These are phyloP conservation scores for Dendrophyllia cribrosa DNA, from an alignment of 64 coral and sea anemone species.

Conservation along the genomic window DNA sequence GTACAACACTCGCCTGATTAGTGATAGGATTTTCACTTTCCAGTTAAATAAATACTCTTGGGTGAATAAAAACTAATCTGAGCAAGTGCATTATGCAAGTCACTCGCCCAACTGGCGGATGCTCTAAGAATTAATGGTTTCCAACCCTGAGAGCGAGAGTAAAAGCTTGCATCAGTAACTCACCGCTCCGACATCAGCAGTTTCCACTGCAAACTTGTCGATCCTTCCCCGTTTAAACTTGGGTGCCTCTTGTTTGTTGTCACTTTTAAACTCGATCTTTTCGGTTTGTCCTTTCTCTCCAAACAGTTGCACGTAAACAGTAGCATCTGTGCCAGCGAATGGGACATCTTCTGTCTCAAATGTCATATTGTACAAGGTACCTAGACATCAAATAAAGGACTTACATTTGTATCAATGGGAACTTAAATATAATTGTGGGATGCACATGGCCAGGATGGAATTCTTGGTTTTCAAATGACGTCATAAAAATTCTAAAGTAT, in stretches of 20 bases:
- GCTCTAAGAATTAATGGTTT: too few species aligned
- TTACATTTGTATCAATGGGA: not conserved
- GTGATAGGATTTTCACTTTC: too few species aligned
- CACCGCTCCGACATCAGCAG: conserved; percentile 81
- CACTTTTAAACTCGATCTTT: conserved; percentile 84
- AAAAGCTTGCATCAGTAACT: not conserved
- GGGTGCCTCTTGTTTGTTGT: conserved; percentile 43
- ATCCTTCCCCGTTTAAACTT: conserved; percentile 81
- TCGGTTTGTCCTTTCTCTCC: conserved; percentile 85
- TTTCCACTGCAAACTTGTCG: conserved; percentile 95
- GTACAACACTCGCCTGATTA: too few species aligned
- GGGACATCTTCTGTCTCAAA: conserved; percentile 87
- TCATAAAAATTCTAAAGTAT: too few species aligned
- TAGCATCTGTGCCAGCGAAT: conserved; percentile 90
- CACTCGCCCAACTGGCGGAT: too few species aligned
- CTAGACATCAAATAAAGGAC: not conserved
- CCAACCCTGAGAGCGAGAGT: not conserved
- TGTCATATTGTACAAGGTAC: conserved; percentile 77
- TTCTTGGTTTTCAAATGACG: too few species aligned
- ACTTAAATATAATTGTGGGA: too few species aligned
- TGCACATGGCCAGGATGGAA: too few species aligned
- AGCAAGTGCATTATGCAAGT: too few species aligned
- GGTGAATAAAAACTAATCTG: too few species aligned
- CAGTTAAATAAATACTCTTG: too few species aligned
- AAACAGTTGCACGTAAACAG: conserved; percentile 76